Evolutionary conservation across 2,888 invertebrate species (phyloP).

Genomic region (Pristionchus japonicus): DNA sequence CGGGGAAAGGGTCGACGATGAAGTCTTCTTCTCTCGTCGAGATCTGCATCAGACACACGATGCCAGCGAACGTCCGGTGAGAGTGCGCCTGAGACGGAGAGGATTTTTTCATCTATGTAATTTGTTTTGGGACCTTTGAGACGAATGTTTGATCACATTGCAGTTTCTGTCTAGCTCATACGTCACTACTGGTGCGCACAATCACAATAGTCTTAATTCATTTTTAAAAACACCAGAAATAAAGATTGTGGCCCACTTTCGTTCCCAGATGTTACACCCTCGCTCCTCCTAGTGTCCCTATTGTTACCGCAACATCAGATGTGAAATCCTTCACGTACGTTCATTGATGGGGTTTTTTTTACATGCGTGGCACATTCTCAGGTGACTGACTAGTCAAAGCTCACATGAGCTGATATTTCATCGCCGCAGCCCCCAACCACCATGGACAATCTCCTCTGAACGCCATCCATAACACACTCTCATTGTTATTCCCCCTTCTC

Average conservation of each 20-base stretch:
- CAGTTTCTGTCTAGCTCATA: neutral
- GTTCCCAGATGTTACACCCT: too few species aligned
- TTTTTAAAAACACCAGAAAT: too few species aligned
- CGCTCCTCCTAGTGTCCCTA: too few species aligned
- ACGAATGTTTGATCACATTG: neutral
- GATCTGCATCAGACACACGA: constrained; percentile 95
- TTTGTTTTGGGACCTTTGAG: neutral
- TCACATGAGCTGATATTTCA: neutral
- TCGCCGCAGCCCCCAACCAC: neutral
- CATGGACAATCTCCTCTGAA: neutral
- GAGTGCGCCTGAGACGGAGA: constrained; percentile 84
- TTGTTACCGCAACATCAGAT: too few species aligned
- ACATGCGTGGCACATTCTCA: too few species aligned
- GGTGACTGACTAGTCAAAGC: too few species aligned
- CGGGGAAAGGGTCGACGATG: constrained; percentile 87
- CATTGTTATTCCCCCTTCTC: neutral
- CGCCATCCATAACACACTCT: neutral
- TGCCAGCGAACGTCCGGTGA: constrained; percentile 91
- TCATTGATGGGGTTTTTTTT: too few species aligned
- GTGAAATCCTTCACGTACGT: too few species aligned
- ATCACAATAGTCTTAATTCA: too few species aligned
- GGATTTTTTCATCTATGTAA: neutral
- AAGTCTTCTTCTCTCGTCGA: constrained; percentile 87
- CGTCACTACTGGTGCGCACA: too few species aligned
- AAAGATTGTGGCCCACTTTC: too few species aligned